A percentile compares a stretch with the other conserved stretches of the same genome.
phyloP scores from a whole-genome alignment of 2,113 vertebrate genomes.

The Pimephales promelas region DNA sequence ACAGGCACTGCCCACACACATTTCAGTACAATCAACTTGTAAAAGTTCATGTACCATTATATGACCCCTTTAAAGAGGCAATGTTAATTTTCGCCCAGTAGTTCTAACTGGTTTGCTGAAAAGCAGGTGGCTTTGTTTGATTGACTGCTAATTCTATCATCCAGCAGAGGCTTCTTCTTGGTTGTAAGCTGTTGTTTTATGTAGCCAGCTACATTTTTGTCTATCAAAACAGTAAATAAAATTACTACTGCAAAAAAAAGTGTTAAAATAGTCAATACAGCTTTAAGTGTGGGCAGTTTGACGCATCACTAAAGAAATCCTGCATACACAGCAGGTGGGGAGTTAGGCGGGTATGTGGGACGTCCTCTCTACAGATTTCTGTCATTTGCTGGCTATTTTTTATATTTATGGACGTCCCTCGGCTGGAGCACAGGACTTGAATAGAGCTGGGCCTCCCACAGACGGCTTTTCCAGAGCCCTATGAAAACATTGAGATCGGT shows the following conservation, averaged over 20 bases:
- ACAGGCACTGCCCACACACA: too few species aligned
- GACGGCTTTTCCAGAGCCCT: conserved; percentile 56
- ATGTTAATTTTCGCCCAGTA: background rate
- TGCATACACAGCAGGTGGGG: conserved; percentile 3
- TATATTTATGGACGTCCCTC: conserved; percentile 31
- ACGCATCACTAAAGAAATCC: conserved; percentile 31
- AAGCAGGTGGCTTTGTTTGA: conserved; percentile 16
- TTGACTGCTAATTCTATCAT: background rate
- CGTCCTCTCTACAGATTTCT: conserved; percentile 4
- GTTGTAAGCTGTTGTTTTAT: background rate
- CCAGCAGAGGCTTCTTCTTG: background rate
- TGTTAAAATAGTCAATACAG: background rate
- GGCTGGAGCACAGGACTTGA: conserved; percentile 44
- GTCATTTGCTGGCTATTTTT: conserved; percentile 31
- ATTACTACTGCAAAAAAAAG: background rate
- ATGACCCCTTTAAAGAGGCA: too few species aligned
- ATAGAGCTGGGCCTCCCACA: conserved; percentile 54
- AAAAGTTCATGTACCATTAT: too few species aligned
- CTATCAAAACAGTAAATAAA: background rate
- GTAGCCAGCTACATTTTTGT: background rate
- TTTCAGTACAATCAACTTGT: too few species aligned
- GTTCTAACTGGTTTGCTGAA: conserved; percentile 13
- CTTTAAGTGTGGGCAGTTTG: conserved; percentile 4
- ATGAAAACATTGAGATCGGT: conserved; percentile 51
- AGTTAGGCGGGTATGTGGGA: background rate